These are phyloP conservation scores for Stegodyphus mimosarum DNA, from an alignment of 1,140 invertebrate species.

Conservation along the genomic window DNA sequence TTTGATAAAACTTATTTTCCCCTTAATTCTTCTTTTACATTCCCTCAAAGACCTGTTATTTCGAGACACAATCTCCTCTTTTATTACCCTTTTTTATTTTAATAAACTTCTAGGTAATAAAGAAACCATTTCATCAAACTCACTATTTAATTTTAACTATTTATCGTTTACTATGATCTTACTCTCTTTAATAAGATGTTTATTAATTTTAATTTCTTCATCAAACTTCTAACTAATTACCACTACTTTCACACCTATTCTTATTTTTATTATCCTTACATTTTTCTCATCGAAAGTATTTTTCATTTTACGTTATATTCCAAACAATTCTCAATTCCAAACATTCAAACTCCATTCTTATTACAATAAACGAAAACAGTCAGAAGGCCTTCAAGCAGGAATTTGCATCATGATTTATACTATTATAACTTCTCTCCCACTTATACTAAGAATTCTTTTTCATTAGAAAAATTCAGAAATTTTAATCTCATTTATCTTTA, in stretches of 20 bases:
- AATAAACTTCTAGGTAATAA: neutral
- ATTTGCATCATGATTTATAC: conserved; percentile 76
- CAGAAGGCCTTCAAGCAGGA: conserved; percentile 73
- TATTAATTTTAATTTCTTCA: neutral
- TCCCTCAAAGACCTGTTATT: too few relatives aligned
- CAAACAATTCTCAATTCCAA: conserved; percentile 1
- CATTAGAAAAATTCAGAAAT: neutral
- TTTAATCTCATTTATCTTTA: neutral
- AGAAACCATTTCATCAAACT: neutral
- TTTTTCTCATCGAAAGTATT: neutral
- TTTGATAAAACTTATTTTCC: conserved; percentile 17
- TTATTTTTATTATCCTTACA: neutral
- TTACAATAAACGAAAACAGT: conserved; percentile 45
- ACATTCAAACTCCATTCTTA: neutral
- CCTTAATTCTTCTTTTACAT: neutral
- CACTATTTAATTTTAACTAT: neutral
- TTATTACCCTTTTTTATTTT: neutral
- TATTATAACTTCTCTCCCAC: conserved; percentile 73
- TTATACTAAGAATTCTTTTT: conserved; percentile 68
- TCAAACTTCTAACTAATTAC: neutral
- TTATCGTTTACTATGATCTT: neutral
- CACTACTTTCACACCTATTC: neutral
- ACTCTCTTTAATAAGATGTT: neutral
- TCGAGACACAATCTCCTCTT: neutral
- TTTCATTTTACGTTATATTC: conserved; percentile 11